Evolutionary conservation across 2,888 invertebrate genomes (phyloP), one percentile per base, ranked within the genome.

Genomic region (Euzetes globulus): DNA sequence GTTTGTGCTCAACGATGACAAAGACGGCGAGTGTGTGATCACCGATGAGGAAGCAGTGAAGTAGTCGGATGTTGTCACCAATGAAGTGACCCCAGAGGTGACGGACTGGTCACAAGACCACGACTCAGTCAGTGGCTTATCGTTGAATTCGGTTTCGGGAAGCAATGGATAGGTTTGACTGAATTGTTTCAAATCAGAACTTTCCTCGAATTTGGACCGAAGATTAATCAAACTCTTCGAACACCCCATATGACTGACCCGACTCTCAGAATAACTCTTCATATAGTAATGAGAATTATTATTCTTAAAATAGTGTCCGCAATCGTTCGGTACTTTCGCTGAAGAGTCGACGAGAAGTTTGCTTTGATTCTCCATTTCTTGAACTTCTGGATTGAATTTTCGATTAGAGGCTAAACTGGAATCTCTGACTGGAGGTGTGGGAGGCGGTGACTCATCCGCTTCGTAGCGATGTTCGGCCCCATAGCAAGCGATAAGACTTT

Each of bases 381-480:
- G 41, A 22, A 13, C 19, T 47, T 70, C 70, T 1, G 25, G 11
- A 70, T 25, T 70, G 17, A 74, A 74, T 29, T 65, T 55, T 37
- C 74, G 37, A 29, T 71, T 74, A 13, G 71, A 55, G 5, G 71
- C 29, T 25, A 74, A 71, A 71, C 74, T 74, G 4, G 74, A 74
- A 29, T 74, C 71, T 17, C 74, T 71, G 22, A 74, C 71, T 9
- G 74, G 74, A 27, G 74, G 74, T n/a, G 74, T 74, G 33, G 74
- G 74, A 7, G 74, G 74, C 4, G 65, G 71, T 15, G 72, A 72
- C 11, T 74, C 74, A 19, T 74, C 74, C 29, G 50, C 41, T 25
- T 29, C 37, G n/a, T 52, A 52, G 1, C 25, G 71, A n/a, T 22
- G 1, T 3, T 45, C 70, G 15, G 1, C 27, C 17, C 29, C 63